Base-by-base conservation (phyloP, 2,888 invertebrate genomes). In the Syrista parreyssii region DNA sequence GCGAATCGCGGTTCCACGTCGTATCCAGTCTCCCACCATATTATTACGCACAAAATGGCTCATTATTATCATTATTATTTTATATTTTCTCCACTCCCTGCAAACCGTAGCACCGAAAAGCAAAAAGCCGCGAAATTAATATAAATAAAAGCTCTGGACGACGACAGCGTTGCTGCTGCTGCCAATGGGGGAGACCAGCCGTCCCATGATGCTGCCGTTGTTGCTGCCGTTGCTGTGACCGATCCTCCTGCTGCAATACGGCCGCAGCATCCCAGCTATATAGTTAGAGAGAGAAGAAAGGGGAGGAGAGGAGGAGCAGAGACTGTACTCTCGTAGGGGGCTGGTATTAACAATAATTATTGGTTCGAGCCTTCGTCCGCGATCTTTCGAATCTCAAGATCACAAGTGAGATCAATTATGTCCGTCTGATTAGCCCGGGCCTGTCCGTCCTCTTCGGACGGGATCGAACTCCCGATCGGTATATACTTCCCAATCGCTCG, bases 401-500 rank as follows among this genome's bases (percentile, higher is more conserved):
- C 90, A 89, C 90, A 89, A 90, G 91, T 90, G 89, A 90, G 91
- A 91, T 91, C 90, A 91, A 91, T 91, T 90, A 91, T 88, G 90
- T 89, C 88, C 87, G 90, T 88, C 90, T 90, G 91, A 90, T 90
- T 90, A 90, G 89, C 86, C 87, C 85, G 79, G 85, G 84, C 86
- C 85, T 83, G 84, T 33, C 71, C 71, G 71, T 71, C 71, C 71
- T 31, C 55, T 55, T 55, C 55, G 55, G 55, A 55, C 55, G 55
- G 55, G 55, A 55, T 55, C 55, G 55, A 55, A 55, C 55, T 55
- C 55, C 55, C 55, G 55, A 55, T 55, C 55, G 55, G 55, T 55
- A 55, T 55, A 55, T 55, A 55, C 55, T 55, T 55, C 55, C 55
- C 55, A 55, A 33, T 34, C 71, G 71, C 32, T 71, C 71, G 71